Percentiles rank a stretch among this genome's conserved stretches.
These are phyloP conservation scores for Drosophila eugracilis DNA, from an alignment of 1,140 invertebrate genomes.

Conservation along the genomic window DNA sequence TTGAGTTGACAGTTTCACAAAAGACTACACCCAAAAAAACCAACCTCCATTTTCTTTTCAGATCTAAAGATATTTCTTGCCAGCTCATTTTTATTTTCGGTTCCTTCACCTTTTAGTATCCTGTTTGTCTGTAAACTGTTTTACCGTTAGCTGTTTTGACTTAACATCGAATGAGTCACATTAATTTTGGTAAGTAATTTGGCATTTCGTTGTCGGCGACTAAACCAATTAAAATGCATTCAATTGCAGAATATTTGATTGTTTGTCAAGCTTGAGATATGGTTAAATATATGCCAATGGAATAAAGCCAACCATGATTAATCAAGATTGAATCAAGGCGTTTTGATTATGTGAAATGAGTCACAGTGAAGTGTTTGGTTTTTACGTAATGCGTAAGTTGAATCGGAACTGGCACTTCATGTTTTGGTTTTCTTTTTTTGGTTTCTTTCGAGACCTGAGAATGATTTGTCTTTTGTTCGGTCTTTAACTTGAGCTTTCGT, in stretches of 20 bases:
- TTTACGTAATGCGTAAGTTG: slow-evolving; percentile 58
- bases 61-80: background rate
- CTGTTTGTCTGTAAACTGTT: slow-evolving; percentile 12
- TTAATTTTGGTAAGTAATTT: slow-evolving; percentile 9
- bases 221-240: slow-evolving; percentile 41
- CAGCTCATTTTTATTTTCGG: slow-evolving; percentile 22
- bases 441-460: slow-evolving; percentile 14
- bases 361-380: slow-evolving; percentile 43
- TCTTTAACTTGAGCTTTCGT: slow-evolving; percentile 19
- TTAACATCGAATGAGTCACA: slow-evolving; percentile 34
- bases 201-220: background rate
- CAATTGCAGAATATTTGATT: slow-evolving; percentile 29
- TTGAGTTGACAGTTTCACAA: too few relatives aligned
- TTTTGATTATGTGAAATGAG: slow-evolving; percentile 40
- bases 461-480: slow-evolving; percentile 45
- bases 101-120: slow-evolving; percentile 15
- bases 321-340: slow-evolving; percentile 3
- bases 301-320: slow-evolving; percentile 4
- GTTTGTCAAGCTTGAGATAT: slow-evolving; percentile 3
- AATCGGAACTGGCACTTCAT: slow-evolving; percentile 38
- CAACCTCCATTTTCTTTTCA: background rate
- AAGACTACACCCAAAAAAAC: too few relatives aligned
- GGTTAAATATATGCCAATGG: background rate
- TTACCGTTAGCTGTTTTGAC: slow-evolving; percentile 20
- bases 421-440: slow-evolving; percentile 31